A percentile compares a stretch with the other conserved stretches of the same genome.
phyloP scores from a whole-genome alignment of 2,113 vertebrate species.

The Athene noctua region DNA sequence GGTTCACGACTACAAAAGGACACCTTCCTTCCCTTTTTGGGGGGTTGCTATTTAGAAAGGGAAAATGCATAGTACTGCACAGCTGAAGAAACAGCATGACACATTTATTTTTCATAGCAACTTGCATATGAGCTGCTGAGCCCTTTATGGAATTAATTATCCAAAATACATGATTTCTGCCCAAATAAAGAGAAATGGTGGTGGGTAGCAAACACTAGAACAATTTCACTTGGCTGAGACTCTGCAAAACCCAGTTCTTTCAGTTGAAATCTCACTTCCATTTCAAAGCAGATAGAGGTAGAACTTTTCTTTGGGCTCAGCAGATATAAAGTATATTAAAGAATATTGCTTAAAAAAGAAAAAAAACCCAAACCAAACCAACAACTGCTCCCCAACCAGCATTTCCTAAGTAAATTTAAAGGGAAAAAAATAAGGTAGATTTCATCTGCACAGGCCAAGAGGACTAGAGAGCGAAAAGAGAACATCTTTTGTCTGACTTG shows the following conservation, averaged over 20 bases:
- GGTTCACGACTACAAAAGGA: not conserved
- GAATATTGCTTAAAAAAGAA: not conserved
- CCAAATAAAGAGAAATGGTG: not conserved
- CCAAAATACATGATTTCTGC: not conserved
- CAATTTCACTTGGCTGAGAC: not conserved
- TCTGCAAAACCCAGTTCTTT: not conserved
- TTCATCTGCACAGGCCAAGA: not conserved
- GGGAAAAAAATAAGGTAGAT: not conserved
- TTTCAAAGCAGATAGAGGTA: not conserved
- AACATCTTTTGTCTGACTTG: not conserved
- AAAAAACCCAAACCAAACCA: not conserved
- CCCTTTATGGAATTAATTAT: not conserved
- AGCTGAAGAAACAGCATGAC: slow-evolving; percentile 48
- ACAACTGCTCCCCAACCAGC: not conserved
- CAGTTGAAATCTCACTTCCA: not conserved
- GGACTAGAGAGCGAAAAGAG: not conserved
- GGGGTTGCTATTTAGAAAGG: slow-evolving; percentile 41
- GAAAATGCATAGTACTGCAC: not conserved
- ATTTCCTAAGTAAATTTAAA: not conserved
- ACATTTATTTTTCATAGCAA: slow-evolving; percentile 8
- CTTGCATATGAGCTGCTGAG: not conserved
- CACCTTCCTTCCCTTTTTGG: slow-evolving; percentile 35
- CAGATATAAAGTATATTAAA: not conserved
- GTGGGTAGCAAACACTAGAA: not conserved
- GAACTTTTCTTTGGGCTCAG: not conserved